Conservation (phyloP, 2,113 vertebrate genomes). For the Micronisus gabar region DNA sequence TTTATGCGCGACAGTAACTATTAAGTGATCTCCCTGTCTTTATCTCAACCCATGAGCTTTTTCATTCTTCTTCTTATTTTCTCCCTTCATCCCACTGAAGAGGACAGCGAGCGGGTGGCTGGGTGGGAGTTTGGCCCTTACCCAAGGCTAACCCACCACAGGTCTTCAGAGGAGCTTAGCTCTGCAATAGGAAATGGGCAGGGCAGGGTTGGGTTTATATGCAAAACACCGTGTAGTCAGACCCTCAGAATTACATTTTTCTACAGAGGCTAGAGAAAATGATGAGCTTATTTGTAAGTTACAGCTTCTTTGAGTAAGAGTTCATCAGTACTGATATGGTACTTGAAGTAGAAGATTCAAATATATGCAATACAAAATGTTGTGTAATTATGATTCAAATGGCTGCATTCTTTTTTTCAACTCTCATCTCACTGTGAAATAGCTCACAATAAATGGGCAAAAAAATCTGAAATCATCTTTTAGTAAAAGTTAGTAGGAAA, state of each 20-base stretch:
- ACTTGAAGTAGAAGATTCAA: neutral
- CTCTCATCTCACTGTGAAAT: neutral
- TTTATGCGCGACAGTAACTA: neutral
- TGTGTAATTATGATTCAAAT: neutral
- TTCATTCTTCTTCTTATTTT: neutral
- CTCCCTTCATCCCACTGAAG: neutral
- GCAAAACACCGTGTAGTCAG: neutral
- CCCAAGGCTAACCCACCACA: neutral
- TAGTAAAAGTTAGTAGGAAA: neutral
- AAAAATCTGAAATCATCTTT: neutral
- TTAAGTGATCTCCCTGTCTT: neutral
- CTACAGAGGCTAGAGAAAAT: neutral
- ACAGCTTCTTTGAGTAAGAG: neutral
- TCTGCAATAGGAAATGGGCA: neutral
- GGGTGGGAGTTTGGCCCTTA: neutral
- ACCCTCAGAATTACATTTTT: neutral
- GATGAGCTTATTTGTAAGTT: neutral
- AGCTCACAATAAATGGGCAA: neutral
- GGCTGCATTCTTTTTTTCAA: neutral
- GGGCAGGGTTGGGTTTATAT: neutral
- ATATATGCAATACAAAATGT: neutral
- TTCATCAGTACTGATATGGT: neutral
- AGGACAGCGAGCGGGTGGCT: neutral
- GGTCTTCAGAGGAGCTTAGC: neutral
- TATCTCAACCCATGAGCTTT: neutral